These are phyloP conservation scores for Callinectes sapidus DNA, from an alignment of 2,888 invertebrate species.

Conservation along the genomic window DNA sequence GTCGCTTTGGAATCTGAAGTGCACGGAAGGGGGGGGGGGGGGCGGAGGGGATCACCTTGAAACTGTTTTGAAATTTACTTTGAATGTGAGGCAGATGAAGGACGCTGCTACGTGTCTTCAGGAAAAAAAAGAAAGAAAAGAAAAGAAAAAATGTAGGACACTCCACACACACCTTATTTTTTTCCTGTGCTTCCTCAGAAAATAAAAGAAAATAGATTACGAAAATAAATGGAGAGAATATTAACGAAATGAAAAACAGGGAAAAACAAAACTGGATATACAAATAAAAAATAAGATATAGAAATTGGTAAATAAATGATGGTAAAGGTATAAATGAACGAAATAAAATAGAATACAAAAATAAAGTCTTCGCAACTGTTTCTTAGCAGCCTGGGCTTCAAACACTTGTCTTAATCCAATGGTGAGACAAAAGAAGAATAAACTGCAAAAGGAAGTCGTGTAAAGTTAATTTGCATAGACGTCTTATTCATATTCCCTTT, in stretches of 20 bases:
- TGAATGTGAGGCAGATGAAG: background rate
- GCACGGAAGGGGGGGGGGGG: too few species aligned
- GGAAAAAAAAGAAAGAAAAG: too few species aligned
- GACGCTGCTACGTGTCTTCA: background rate
- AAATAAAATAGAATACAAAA: too few species aligned
- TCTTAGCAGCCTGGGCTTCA: too few species aligned
- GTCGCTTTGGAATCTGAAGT: background rate
- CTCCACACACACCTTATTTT: too few species aligned
- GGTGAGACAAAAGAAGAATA: background rate
- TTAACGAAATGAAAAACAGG: too few species aligned
- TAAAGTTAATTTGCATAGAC: background rate
- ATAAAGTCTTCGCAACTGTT: too few species aligned
- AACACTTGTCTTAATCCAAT: background rate
- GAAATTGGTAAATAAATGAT: too few species aligned
- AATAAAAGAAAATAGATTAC: background rate
- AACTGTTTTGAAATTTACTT: conserved; percentile 11
- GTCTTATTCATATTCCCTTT: background rate
- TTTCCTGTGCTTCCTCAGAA: background rate
- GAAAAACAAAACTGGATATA: too few species aligned
- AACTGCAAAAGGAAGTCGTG: background rate
- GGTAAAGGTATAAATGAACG: too few species aligned
- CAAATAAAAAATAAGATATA: too few species aligned
- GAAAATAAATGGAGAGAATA: background rate
- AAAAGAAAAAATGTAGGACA: too few species aligned
- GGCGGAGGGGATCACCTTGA: conserved; percentile 19